Conservation (phyloP, 2,113 vertebrate species). For the Muntiacus reevesi region DNA sequence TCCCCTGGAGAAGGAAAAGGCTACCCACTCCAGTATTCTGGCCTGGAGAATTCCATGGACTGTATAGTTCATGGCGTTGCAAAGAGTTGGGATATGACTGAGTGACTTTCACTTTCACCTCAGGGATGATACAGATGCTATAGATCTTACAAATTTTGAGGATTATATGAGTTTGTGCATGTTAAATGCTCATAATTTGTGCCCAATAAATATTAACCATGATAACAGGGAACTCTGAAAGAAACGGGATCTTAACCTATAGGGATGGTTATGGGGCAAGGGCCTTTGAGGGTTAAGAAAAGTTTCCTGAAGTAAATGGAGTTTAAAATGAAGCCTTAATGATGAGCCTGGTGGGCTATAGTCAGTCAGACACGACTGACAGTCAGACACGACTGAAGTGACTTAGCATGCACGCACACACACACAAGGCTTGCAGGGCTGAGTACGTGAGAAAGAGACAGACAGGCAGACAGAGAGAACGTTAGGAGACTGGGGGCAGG, state of each 20-base stretch:
- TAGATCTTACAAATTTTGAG: not conserved
- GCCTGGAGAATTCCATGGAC: not conserved
- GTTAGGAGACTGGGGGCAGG: not conserved
- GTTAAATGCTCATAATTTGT: not conserved
- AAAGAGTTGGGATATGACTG: fast-evolving
- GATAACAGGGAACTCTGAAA: not conserved
- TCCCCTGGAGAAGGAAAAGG: not conserved
- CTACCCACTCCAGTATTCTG: not conserved
- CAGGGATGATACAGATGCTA: not conserved
- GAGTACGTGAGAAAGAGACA: not conserved
- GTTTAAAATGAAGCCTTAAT: not conserved
- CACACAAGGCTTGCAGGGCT: not conserved
- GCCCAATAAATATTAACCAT: not conserved
- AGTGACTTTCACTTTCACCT: not conserved
- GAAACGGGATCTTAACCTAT: not conserved
- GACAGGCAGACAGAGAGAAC: not conserved
- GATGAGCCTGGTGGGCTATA: not conserved
- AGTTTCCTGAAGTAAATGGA: not conserved
- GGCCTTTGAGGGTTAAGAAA: not conserved
- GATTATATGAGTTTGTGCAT: not conserved
- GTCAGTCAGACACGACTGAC: not conserved
- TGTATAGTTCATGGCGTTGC: fast-evolving
- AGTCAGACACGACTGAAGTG: not conserved
- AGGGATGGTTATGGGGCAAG: not conserved
- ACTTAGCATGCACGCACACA: not conserved